Evolutionary conservation across 2,797 vertebrate species (phyloP), one percentile per base, ranked within the genome.

Genomic region (Propithecus deckenii): DNA sequence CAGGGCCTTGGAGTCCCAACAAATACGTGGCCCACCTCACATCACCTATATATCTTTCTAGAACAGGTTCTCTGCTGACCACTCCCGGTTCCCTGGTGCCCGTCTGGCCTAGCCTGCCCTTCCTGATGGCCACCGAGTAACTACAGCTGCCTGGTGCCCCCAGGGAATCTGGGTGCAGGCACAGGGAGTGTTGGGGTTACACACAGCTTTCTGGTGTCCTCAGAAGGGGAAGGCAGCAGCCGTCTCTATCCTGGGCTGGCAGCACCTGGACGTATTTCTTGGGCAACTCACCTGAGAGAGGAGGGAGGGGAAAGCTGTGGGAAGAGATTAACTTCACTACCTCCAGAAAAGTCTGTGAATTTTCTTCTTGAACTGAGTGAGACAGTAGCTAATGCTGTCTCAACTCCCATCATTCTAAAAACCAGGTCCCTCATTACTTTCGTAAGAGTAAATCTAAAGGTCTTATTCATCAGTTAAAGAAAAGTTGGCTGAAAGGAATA

Each of bases 131-230:
- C 14, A 43, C 32, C 2, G 12, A n/a, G 52, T 79, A 23, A 75
- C 13, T 48, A 20, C 4, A 52, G 43, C 2, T 46, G 9, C 38
- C 13, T 10, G 35, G 11, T 30, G 14, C 17, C 13, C 5, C 13
- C 5, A 1, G 4, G 38, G 5, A 8, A 55, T 32, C 35, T 35
- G 35, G 1, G 13, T 12, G 7, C 10, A 63, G 61, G 4, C 4
- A 63, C 35, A 63, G 38, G 10, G 23, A 80, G 1, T 12, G 2
- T 1, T 7, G 46, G 6, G 18, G 35, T 43, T 12, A 7, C 4
- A 23, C 7, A 30, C 4, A 10, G 32, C 10, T 10, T 74, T 5
- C 1, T 35, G 59, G 5, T 32, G 4, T 59, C 48, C 13, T 12
- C 18, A 8, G 59, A 12, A 8, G 28, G 17, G 10, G 46, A 72